Evolutionary conservation across 2,888 invertebrate species (phyloP).

Genomic region (Drosophila robusta): DNA sequence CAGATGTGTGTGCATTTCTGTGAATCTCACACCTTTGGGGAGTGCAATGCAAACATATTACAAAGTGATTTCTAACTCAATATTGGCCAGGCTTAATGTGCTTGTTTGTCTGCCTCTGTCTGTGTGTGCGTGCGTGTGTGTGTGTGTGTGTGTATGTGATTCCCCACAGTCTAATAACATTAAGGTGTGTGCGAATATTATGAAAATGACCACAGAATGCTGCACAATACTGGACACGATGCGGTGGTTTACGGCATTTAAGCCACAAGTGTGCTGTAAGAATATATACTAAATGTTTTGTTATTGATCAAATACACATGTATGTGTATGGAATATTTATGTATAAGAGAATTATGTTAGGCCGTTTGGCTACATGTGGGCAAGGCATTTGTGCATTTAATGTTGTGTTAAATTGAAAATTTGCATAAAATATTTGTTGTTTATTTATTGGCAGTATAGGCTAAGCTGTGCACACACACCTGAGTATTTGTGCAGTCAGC

Average conservation of each 20-base stretch:
- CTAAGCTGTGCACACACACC: slow-evolving; percentile 23
- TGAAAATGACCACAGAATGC: slow-evolving; percentile 71
- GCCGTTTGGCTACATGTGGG: slow-evolving; percentile 36
- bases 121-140: neutral
- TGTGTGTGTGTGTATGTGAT: slow-evolving; percentile 22
- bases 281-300: slow-evolving; percentile 39
- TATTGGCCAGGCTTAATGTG: slow-evolving; percentile 42
- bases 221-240: slow-evolving; percentile 28
- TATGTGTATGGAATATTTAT: slow-evolving; percentile 13
- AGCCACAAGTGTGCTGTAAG: slow-evolving; percentile 66
- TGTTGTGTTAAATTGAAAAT: slow-evolving; percentile 80
- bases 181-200: slow-evolving; percentile 66
- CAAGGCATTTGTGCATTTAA: slow-evolving; percentile 60
- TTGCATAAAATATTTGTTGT: slow-evolving; percentile 78
- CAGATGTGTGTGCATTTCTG: slow-evolving; percentile 1
- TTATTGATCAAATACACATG: slow-evolving; percentile 54
- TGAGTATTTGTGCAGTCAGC: slow-evolving; percentile 45
- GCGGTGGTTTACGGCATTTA: slow-evolving; percentile 53
- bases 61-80: slow-evolving; percentile 64
- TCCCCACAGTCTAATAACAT: slow-evolving; percentile 67
- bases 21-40: slow-evolving; percentile 19
- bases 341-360: slow-evolving; percentile 25
- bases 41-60: slow-evolving; percentile 38
- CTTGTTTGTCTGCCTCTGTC: slow-evolving; percentile 17
- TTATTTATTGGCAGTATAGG: slow-evolving; percentile 67